phyloP scores from a whole-genome alignment of 2,797 vertebrate species.

The Cygnus olor region DNA sequence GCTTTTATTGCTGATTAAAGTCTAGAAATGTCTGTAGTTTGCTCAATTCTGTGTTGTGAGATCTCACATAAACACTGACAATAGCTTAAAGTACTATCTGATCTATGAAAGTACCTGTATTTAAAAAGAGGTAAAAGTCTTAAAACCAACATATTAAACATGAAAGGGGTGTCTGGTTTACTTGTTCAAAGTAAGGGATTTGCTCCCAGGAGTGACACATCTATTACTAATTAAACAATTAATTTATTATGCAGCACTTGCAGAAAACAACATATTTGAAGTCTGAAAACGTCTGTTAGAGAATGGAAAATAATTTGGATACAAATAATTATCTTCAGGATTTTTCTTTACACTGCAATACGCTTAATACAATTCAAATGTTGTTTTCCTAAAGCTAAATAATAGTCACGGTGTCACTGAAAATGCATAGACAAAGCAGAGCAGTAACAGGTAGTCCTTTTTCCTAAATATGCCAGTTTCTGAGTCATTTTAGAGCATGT shows the following conservation, averaged over 20 bases:
- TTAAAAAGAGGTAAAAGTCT: constrained; percentile 76
- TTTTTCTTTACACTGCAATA: constrained; percentile 63
- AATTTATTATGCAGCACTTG: constrained; percentile 74
- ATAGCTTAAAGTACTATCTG: constrained; percentile 81
- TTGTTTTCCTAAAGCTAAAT: background rate
- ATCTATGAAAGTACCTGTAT: constrained; percentile 76
- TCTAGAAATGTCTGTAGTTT: constrained; percentile 73
- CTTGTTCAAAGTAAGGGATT: constrained; percentile 71
- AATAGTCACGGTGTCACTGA: constrained; percentile 12
- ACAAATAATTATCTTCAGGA: constrained; percentile 68
- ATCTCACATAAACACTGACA: constrained; percentile 81
- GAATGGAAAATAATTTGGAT: constrained; percentile 76
- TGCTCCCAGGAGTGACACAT: constrained; percentile 69
- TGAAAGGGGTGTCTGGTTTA: constrained; percentile 69
- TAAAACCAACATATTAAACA: constrained; percentile 76
- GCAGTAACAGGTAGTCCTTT: background rate
- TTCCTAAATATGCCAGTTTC: no score
- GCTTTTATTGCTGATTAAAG: constrained; percentile 80
- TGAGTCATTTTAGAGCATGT: no score
- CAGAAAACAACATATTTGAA: constrained; percentile 75
- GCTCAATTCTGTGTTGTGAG: constrained; percentile 74
- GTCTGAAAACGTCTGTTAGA: constrained; percentile 72
- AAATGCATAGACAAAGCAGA: background rate
- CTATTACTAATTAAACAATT: constrained; percentile 77
- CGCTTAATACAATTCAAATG: constrained; percentile 40